Evolutionary conservation across 1,140 invertebrate species (phyloP).

Genomic region (Pseudomyrmex dendroicus): DNA sequence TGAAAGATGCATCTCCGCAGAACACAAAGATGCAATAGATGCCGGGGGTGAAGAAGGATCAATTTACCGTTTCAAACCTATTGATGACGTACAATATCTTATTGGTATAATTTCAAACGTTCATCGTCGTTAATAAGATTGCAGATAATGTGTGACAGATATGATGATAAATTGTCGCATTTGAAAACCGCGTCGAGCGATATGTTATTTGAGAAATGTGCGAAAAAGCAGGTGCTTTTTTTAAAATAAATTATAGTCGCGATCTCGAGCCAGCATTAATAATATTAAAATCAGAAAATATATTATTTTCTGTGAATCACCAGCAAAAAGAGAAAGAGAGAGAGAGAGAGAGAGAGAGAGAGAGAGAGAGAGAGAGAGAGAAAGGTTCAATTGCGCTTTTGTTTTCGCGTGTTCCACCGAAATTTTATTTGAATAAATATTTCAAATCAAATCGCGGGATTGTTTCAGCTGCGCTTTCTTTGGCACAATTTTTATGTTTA

Average conservation of each 20-base stretch:
- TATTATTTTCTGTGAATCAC: too few species aligned
- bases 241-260: too few species aligned
- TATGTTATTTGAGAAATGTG: neutral
- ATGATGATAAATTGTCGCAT: too few species aligned
- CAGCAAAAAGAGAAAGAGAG: too few species aligned
- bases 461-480: neutral
- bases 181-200: neutral
- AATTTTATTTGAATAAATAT: neutral
- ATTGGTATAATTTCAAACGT: neutral
- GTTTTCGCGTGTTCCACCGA: neutral
- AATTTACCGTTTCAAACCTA: conserved; percentile 2
- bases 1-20: conserved; percentile 25
- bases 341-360: too few species aligned
- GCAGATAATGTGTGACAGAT: too few species aligned
- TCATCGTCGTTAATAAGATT: neutral
- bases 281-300: too few species aligned
- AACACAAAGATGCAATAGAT: neutral
- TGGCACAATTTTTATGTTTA: neutral
- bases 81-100: conserved; percentile 23
- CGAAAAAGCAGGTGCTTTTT: too few species aligned
- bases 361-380: too few species aligned
- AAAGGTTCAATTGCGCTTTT: too few species aligned
- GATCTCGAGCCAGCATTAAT: too few species aligned
- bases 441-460: neutral
- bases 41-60: neutral